Base-by-base conservation (phyloP, 2,888 invertebrate genomes). In the Drosophila diplacantha region DNA sequence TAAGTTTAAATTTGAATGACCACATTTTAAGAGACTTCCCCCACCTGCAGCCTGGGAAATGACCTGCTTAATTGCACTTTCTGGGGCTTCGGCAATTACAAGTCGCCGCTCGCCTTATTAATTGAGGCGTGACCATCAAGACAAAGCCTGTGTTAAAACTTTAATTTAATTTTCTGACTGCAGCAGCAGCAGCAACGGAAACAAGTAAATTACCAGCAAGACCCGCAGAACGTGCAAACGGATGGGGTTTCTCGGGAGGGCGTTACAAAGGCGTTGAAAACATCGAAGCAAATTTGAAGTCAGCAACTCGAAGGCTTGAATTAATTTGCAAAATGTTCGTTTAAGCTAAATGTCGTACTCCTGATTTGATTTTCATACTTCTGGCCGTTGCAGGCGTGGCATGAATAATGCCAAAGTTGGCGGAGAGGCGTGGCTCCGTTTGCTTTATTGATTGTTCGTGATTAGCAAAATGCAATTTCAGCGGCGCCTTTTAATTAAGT, bases 401-500 rank as follows among this genome's bases (percentile, higher is more conserved):
- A 60, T 74, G 74, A 78, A 73, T 76, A 76, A 74, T 78, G 61
- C 64, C 41, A 61, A n/a, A 51, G 41, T 62, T 31, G 41, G 34
- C 32, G 6, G 22, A 2, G 70, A 53, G 74, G 71, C 77, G 63
- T 59, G 65, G 41, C 39, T 18, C 18, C 37, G 32, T 24, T 39
- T 22, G 34, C 35, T 31, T 65, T 68, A 73, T 73, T 61, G 80
- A 78, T 71, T 53, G 57, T 61, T 51, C 50, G 39, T 49, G 77
- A 79, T 80, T 73, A 62, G 55, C 44, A 24, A 51, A 61, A 51
- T 69, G 64, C 58, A 46, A 49, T 62, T 59, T 54, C 41, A 67
- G 64, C 75, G 75, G 64, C 81, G 81, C 75, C 73, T 73, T 80
- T 77, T 73, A 82, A 79, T 79, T 73, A 72, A 80, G 73, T 66